These are phyloP conservation scores for Cathartes aura DNA, from an alignment of 2,113 vertebrate species.

Conservation along the genomic window DNA sequence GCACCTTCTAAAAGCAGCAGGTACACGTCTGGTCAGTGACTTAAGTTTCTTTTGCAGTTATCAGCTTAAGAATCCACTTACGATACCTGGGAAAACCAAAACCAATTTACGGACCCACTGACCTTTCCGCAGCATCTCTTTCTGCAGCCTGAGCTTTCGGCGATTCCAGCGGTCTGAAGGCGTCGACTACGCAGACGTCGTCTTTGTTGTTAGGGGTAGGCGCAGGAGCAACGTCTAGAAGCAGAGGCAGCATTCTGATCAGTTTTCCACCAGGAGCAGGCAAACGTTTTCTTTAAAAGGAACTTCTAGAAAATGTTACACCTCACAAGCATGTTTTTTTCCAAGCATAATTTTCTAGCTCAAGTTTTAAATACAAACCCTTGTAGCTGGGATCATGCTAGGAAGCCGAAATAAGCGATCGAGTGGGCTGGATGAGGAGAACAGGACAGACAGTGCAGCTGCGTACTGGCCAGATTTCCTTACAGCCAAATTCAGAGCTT, in stretches of 20 bases:
- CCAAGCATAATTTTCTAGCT: neutral
- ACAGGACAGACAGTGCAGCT: neutral
- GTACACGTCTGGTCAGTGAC: neutral
- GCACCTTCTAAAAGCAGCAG: neutral
- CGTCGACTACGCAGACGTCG: conserved; percentile 73
- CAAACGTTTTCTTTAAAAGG: neutral
- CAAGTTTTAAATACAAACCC: neutral
- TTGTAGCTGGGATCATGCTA: neutral
- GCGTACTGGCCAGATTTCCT: neutral
- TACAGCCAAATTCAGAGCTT: neutral
- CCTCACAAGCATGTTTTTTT: neutral
- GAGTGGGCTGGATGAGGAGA: neutral
- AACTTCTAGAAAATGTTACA: neutral
- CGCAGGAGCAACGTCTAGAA: conserved; percentile 66
- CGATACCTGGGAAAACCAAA: neutral
- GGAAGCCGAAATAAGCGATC: neutral
- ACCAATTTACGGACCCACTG: fast-evolving
- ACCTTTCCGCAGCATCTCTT: conserved; percentile 83
- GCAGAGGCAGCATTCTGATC: neutral
- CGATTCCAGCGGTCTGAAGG: conserved; percentile 81
- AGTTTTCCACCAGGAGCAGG: neutral
- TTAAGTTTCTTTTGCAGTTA: neutral
- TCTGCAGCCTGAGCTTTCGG: conserved; percentile 75
- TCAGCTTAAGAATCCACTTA: neutral
- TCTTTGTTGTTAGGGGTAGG: conserved; percentile 70